A percentile compares a stretch with the other conserved stretches of the same genome.
phyloP scores from a whole-genome alignment of 2,797 vertebrate species.

The Sphenodon punctatus region DNA sequence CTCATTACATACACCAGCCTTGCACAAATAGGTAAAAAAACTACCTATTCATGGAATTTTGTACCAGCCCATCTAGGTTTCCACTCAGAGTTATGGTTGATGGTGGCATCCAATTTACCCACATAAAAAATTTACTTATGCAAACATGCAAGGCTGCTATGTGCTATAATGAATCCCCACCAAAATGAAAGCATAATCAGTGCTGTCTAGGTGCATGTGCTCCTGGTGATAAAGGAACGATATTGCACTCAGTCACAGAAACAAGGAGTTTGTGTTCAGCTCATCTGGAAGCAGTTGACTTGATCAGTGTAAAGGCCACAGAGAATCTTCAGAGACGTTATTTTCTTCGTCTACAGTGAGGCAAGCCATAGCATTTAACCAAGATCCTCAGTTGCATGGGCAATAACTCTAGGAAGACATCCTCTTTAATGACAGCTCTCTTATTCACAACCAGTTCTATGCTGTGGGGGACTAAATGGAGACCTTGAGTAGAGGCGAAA shows the following conservation, averaged over 20 bases:
- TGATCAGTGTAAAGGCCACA: background rate
- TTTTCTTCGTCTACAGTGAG: background rate
- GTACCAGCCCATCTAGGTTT: no score
- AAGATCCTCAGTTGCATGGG: background rate
- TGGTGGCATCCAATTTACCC: no score
- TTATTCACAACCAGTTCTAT: background rate
- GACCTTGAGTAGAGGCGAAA: no score
- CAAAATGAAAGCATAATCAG: no score
- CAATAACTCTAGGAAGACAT: background rate
- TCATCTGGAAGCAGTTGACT: background rate
- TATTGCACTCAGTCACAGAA: background rate
- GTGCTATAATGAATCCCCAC: background rate
- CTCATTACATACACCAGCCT: no score
- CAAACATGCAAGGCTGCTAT: no score
- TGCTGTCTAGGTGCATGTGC: background rate
- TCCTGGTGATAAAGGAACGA: background rate
- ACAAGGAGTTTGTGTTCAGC: background rate
- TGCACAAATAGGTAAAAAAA: no score
- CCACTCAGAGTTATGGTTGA: no score
- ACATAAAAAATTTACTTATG: no score
- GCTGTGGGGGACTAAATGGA: background rate
- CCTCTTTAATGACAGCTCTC: background rate
- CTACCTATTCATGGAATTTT: no score
- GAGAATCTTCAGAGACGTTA: background rate
- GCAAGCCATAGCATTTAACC: background rate